Base-by-base conservation (phyloP, 2,113 vertebrate species). In the Dromaius novaehollandiae region DNA sequence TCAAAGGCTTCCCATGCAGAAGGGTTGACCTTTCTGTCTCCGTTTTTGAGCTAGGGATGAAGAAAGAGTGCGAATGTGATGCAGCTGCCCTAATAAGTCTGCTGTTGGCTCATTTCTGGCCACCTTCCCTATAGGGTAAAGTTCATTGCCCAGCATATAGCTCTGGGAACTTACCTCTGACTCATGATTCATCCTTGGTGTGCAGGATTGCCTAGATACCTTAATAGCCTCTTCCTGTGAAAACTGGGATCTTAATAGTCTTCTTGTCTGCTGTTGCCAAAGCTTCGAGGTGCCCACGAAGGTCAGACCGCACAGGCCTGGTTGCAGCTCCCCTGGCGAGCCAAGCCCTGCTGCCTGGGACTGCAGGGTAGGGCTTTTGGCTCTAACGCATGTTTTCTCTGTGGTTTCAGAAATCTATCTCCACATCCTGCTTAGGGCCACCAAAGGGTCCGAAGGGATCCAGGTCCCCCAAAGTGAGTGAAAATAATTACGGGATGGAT, bases 401-500 rank as follows among this genome's bases (percentile, higher is more conserved):
- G 34, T 71, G 76, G 6, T 93, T 95, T 34, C 90, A 97, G 97
- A 93, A 98, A 96, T 98, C 99, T 14, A 26, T 68, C 69, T 97
- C 91, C 24, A 97, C 98, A 22, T 98, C 99, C 0, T 98, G 98
- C 83, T 75, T 97, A 1, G 97, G 98, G 88, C 98, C 98, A n/a
- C 98, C 98, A 1, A 98, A 98, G 73, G 82, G 28, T 34, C 98
- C 98, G 0, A 98, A 98, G 73, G 82, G 28, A 0, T 21, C 70
- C 3, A 58, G n/a, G 5, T 88, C 82, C 3, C 95, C 93, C 2
- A 89, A 93, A 92, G 93, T 91, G 63, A 98, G 98, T 28, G 51
- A 86, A 2, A 98, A 99, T 7, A 98, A 99, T 93, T 99, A 99
- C 0, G 99, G 99, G 44, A 99, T 99, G 99, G 99, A 99, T 87